Percentiles rank a stretch among this genome's conserved stretches.
These are phyloP conservation scores for Mallotus villosus DNA, from an alignment of 2,797 vertebrate species.

Conservation along the genomic window DNA sequence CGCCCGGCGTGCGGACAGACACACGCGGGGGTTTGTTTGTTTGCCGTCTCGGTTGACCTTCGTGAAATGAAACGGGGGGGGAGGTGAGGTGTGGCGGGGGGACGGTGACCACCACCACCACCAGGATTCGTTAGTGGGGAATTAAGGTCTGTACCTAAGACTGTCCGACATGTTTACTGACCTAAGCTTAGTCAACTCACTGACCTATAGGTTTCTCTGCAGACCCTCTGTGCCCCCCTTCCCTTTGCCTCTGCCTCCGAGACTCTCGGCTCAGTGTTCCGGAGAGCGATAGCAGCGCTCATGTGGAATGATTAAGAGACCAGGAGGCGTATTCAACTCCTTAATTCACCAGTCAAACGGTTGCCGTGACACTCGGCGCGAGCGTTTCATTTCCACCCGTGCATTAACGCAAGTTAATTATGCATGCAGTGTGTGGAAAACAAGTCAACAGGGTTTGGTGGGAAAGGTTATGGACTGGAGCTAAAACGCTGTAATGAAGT, in stretches of 20 bases:
- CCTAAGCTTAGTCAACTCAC: too few relatives aligned
- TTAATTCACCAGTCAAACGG: constrained; percentile 23
- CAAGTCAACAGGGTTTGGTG: constrained; percentile 49
- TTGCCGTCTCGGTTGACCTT: constrained; percentile 32
- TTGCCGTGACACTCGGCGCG: constrained; percentile 4
- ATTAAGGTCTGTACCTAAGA: too few relatives aligned
- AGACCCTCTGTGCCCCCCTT: not conserved
- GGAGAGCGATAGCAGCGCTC: not conserved
- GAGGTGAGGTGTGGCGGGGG: not conserved
- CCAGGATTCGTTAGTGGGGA: too few relatives aligned
- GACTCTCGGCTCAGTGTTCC: not conserved
- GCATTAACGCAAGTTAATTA: constrained; percentile 59
- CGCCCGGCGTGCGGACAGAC: constrained; percentile 42
- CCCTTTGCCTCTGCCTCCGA: constrained; percentile 15
- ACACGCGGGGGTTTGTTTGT: constrained; percentile 40
- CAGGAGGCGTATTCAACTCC: constrained; percentile 10
- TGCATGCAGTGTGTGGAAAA: constrained; percentile 51
- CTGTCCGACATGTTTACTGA: too few relatives aligned
- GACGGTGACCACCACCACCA: too few relatives aligned
- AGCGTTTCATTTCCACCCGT: constrained; percentile 46
- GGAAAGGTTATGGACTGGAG: constrained; percentile 77
- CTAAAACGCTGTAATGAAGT: constrained; percentile 81
- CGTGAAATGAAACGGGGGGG: not conserved
- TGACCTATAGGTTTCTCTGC: too few relatives aligned
- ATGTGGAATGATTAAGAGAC: constrained; percentile 39